These are phyloP conservation scores for Apantesis nais DNA, from an alignment of 2,888 invertebrate genomes.

Conservation along the genomic window DNA sequence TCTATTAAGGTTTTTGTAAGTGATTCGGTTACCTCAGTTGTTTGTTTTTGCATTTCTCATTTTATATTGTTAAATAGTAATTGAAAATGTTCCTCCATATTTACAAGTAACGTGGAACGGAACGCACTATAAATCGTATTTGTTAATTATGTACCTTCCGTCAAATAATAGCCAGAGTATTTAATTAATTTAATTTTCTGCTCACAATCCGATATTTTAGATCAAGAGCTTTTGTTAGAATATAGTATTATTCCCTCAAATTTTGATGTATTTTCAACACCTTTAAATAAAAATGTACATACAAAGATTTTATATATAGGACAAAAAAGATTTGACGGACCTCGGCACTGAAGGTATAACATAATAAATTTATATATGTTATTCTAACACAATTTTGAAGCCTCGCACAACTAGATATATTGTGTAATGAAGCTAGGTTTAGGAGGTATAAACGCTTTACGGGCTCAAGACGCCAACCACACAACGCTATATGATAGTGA, in stretches of 20 bases:
- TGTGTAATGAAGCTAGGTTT: constrained; percentile 2
- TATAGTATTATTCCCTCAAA: neutral
- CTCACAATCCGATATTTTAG: neutral
- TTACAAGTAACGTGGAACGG: too few relatives aligned
- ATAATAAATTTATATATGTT: neutral
- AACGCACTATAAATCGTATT: too few relatives aligned
- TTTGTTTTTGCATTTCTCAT: too few relatives aligned
- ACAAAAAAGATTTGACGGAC: neutral
- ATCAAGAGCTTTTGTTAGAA: neutral
- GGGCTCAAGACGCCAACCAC: constrained; percentile 2
- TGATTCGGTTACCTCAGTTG: too few relatives aligned
- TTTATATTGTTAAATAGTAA: too few relatives aligned
- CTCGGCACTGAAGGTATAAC: neutral
- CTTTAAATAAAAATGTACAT: neutral
- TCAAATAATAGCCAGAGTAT: neutral
- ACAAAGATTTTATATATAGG: neutral
- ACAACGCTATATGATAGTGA: constrained; percentile 12
- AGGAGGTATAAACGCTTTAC: constrained; percentile 4
- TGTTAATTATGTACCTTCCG: too few relatives aligned
- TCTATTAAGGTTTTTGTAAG: too few relatives aligned
- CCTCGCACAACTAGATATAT: neutral
- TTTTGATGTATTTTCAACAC: neutral
- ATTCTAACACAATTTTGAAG: neutral
- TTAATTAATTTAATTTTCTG: neutral
- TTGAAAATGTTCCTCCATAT: too few relatives aligned